phyloP scores from a whole-genome alignment of 2,797 vertebrate species.

The Anolis apletophallus region DNA sequence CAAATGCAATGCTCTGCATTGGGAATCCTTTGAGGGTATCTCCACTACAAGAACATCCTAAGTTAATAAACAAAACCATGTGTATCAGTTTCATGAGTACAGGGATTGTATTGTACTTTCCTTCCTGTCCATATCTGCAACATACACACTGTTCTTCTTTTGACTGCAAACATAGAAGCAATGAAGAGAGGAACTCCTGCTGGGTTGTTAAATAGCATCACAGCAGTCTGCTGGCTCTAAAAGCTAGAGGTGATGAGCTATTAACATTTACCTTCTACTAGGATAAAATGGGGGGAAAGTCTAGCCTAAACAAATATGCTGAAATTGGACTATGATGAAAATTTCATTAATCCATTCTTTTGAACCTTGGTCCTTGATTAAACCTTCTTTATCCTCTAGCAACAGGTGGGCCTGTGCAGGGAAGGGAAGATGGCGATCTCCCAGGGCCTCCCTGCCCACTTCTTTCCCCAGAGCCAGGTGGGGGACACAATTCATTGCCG shows the following conservation, averaged over 20 bases:
- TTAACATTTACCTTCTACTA: constrained; percentile 57
- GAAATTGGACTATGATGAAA: constrained; percentile 38
- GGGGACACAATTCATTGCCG: constrained; percentile 13
- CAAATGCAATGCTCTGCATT: no score
- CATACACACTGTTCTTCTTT: background rate
- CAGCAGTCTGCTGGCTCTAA: constrained; percentile 42
- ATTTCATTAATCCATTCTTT: constrained; percentile 28
- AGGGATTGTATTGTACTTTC: constrained; percentile 11
- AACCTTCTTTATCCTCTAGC: background rate
- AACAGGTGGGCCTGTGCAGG: background rate
- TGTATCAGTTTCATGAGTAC: no score
- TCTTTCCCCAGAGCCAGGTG: background rate
- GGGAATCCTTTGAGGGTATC: no score
- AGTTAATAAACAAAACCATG: no score
- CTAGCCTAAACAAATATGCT: constrained; percentile 37
- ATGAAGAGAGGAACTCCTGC: constrained; percentile 28
- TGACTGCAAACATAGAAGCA: constrained; percentile 29
- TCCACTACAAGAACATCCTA: no score
- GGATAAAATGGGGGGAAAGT: constrained; percentile 40
- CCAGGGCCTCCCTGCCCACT: background rate
- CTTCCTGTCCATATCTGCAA: constrained; percentile 31
- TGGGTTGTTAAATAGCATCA: constrained; percentile 55
- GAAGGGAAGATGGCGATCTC: background rate
- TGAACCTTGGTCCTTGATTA: background rate
- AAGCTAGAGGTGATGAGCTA: constrained; percentile 38